Conservation (phyloP, 2,797 vertebrate genomes). For the Moxostoma hubbsi region DNA sequence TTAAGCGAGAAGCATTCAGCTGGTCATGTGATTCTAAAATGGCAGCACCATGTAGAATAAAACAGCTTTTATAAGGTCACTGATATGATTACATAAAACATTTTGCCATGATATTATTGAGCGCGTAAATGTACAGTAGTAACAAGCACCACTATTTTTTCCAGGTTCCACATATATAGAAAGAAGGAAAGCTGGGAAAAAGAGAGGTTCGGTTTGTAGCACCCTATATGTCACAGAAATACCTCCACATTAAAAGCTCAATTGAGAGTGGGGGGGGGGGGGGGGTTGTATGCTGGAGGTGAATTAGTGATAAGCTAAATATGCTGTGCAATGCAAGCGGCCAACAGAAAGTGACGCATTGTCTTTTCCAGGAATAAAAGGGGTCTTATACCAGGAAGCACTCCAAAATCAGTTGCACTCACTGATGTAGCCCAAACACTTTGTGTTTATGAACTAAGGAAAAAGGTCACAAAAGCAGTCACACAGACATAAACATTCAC, state of each 20-base stretch:
- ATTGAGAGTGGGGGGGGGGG: too few relatives aligned
- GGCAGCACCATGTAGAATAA: too few relatives aligned
- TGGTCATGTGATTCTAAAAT: too few relatives aligned
- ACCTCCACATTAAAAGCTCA: constrained; percentile 29
- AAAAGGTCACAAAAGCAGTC: neutral
- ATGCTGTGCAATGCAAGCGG: constrained; percentile 4
- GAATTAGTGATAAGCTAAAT: neutral
- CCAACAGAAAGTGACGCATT: constrained; percentile 55
- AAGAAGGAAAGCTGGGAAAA: constrained; percentile 6
- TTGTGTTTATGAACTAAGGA: too few relatives aligned
- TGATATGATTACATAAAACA: too few relatives aligned
- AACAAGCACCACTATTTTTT: neutral
- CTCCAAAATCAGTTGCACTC: constrained; percentile 17
- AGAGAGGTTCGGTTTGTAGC: constrained; percentile 2
- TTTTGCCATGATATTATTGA: too few relatives aligned
- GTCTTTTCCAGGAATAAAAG: constrained; percentile 70
- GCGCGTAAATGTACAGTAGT: too few relatives aligned
- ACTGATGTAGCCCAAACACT: neutral
- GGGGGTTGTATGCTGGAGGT: neutral
- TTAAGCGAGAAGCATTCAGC: too few relatives aligned
- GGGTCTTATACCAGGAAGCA: constrained; percentile 63
- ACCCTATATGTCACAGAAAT: constrained; percentile 30
- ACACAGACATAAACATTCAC: constrained; percentile 16
- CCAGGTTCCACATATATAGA: neutral
- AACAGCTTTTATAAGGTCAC: too few relatives aligned